Evolutionary conservation across 2,797 vertebrate genomes (phyloP).

Genomic region (Poecile montanus): DNA sequence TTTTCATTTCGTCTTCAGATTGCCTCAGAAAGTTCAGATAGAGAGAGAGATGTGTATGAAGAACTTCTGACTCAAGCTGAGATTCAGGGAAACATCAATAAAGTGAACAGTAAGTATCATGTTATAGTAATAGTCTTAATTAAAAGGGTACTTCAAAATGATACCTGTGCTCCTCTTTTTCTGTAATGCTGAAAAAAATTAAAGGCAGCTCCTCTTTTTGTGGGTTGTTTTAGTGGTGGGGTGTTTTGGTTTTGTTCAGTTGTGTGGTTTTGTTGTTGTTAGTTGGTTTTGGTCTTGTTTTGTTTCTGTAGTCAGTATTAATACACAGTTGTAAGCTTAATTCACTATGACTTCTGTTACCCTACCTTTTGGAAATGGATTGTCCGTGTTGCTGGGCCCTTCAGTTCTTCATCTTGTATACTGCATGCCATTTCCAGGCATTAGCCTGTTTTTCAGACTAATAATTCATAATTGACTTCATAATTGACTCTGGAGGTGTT

Average conservation of each 20-base stretch:
- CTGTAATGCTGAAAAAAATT: background rate
- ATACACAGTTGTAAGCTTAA: background rate
- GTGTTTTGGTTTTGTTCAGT: background rate
- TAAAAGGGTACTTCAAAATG: background rate
- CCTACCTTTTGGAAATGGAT: background rate
- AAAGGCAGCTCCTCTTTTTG: background rate
- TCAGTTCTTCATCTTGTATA: background rate
- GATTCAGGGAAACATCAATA: conserved; percentile 96
- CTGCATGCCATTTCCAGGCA: background rate
- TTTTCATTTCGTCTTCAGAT: conserved; percentile 74
- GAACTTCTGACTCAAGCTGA: conserved; percentile 97
- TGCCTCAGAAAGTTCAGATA: conserved; percentile 82
- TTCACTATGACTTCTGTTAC: background rate
- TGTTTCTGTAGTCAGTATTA: background rate
- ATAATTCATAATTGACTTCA: background rate
- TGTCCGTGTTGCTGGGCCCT: rapidly evolving
- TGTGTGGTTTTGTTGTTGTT: background rate
- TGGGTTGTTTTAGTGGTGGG: background rate
- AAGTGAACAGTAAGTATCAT: conserved; percentile 88
- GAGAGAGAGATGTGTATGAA: conserved; percentile 93
- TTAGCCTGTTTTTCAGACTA: background rate
- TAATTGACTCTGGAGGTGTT: background rate
- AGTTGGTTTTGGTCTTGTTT: background rate
- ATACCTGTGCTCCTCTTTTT: background rate
- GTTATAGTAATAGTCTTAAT: background rate